Evolutionary conservation across 2,113 vertebrate genomes (phyloP), one percentile per base, ranked within the genome.

Genomic region (Sigmodon hispidus): DNA sequence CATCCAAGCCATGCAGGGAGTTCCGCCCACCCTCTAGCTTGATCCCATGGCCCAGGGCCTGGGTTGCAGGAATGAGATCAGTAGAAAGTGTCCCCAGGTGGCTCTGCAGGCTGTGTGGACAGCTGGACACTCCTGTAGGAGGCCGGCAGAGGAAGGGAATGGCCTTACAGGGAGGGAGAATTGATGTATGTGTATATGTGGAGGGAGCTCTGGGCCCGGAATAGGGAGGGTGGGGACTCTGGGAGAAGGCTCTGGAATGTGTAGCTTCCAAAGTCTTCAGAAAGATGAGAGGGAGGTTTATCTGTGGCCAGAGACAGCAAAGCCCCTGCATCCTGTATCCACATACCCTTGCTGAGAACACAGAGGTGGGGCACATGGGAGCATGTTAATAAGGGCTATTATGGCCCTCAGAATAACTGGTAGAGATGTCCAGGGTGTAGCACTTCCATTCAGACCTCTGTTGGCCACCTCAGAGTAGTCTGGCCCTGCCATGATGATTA

Each of bases 161-260:
- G 40, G 59, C 57, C 61, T 73, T n/a, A 4, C 7, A 43, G 5
- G 65, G 92, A 52, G 16, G 65, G 24, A 11, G 22, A 24, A 40
- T 10, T 34, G 1, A 8, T 31, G 22, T n/a, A n/a, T n/a, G n/a
- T n/a, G n/a, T n/a, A n/a, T n/a, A n/a, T n/a, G 0, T 2, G 21
- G 29, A 0, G 8, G 6, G 1, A 6, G 31, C 6, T 55, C 5
- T 3, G 65, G 40, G 43, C 84, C 63, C 0, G 57, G 31, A n/a
- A 34, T 11, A 3, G 13, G 2, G 81, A 5, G 8, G 26, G 34
- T 4, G 16, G 6, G 52, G n/a, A 34, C 19, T 12, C 72, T 63
- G 72, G 12, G 77, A 59, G 34, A 70, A 81, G 52, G 52, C 48
- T 77, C 84, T 87, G 48, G 50, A 76, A 22, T 52, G 79, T 6